phyloP scores from a whole-genome alignment of 2,113 vertebrate genomes.

The Cinclus mexicanus region DNA sequence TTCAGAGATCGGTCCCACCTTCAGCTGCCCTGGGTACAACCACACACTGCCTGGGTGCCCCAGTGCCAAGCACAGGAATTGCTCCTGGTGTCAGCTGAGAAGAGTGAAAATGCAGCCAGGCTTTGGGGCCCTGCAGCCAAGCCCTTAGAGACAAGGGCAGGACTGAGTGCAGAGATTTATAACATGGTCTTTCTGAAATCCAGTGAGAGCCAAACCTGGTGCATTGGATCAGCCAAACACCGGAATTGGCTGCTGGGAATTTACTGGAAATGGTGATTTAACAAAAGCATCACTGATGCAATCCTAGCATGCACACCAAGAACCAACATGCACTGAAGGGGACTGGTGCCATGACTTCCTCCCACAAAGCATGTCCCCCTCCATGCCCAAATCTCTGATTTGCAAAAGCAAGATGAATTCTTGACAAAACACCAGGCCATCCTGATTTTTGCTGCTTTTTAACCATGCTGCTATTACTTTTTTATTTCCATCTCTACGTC shows the following conservation, averaged over 20 bases:
- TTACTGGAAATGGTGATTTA: background rate
- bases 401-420: accelerated
- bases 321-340: background rate
- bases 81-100: background rate
- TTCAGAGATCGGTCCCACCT: background rate
- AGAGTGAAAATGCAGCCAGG: background rate
- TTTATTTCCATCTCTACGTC: background rate
- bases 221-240: background rate
- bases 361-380: background rate
- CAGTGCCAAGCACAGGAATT: background rate
- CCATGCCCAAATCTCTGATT: background rate
- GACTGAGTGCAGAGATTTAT: accelerated
- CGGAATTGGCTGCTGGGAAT: background rate
- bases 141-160: background rate
- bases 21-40: background rate
- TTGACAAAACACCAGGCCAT: accelerated
- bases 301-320: background rate
- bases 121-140: background rate
- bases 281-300: constrained; percentile 16
- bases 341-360: background rate
- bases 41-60: background rate
- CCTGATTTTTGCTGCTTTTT: background rate
- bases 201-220: background rate
- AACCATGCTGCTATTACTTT: accelerated
- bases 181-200: background rate